phyloP scores from a whole-genome alignment of 2,113 vertebrate genomes.

The Gopherus evgoodei region DNA sequence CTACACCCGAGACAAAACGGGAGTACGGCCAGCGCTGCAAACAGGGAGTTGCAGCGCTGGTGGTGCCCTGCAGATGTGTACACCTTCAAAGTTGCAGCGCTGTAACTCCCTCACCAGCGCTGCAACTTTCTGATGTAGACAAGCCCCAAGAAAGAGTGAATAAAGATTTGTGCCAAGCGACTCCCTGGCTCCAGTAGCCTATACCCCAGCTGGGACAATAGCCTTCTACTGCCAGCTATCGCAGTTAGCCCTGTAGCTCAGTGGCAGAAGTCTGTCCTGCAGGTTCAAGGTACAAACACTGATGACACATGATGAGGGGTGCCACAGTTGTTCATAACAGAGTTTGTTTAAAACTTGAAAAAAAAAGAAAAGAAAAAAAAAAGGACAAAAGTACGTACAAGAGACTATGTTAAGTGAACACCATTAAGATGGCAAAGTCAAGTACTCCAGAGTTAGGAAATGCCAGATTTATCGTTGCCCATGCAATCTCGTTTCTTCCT shows the following conservation, averaged over 20 bases:
- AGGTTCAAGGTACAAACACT: neutral
- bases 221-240: neutral
- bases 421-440: neutral
- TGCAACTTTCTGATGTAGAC: no score
- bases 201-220: neutral
- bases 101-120: no score
- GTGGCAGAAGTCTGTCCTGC: rapidly evolving
- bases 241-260: neutral
- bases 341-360: neutral
- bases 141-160: rapidly evolving
- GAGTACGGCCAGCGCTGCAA: no score
- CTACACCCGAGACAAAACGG: no score
- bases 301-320: neutral
- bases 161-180: neutral
- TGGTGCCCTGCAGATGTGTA: no score
- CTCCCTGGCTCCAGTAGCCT: neutral
- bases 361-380: neutral
- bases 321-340: neutral
- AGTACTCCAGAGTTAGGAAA: neutral
- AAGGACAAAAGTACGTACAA: neutral
- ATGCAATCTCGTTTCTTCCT: neutral
- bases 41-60: no score
- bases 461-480: neutral
- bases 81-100: no score
- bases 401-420: neutral